Conservation (phyloP, 2,113 vertebrate species). For the Columba janthina region DNA sequence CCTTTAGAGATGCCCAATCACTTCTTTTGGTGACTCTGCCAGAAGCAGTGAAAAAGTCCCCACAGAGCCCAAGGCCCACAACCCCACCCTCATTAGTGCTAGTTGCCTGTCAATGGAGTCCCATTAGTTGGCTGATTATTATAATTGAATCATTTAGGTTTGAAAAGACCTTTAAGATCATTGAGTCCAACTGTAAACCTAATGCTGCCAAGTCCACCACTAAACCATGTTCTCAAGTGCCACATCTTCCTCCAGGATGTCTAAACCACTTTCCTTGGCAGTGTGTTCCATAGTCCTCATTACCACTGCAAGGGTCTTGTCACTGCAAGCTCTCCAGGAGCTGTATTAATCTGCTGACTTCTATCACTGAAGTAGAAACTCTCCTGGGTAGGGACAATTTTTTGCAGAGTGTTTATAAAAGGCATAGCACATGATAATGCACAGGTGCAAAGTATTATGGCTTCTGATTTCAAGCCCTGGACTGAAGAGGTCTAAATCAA, state of each 20-base stretch:
- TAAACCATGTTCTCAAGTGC: not conserved
- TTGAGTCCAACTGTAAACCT: fast-evolving
- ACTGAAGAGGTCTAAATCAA: not conserved
- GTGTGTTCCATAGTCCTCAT: not conserved
- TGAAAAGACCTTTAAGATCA: not conserved
- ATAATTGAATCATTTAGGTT: not conserved
- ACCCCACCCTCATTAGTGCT: not conserved
- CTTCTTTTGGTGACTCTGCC: not conserved
- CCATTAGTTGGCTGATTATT: not conserved
- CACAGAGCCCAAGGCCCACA: not conserved
- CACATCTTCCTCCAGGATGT: not conserved
- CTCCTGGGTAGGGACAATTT: not conserved
- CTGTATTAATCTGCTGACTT: not conserved
- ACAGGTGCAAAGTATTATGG: not conserved
- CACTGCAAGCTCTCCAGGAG: not conserved
- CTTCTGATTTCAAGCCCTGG: not conserved
- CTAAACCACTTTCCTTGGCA: not conserved
- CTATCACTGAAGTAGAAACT: not conserved
- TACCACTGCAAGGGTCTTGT: not conserved
- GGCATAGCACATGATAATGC: not conserved
- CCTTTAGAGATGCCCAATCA: not conserved
- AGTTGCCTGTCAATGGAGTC: not conserved
- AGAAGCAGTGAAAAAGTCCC: not conserved
- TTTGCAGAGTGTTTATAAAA: not conserved
- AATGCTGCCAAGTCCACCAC: not conserved